Evolutionary conservation across 2,797 vertebrate species (phyloP).

Genomic region (Echeneis naucrates): DNA sequence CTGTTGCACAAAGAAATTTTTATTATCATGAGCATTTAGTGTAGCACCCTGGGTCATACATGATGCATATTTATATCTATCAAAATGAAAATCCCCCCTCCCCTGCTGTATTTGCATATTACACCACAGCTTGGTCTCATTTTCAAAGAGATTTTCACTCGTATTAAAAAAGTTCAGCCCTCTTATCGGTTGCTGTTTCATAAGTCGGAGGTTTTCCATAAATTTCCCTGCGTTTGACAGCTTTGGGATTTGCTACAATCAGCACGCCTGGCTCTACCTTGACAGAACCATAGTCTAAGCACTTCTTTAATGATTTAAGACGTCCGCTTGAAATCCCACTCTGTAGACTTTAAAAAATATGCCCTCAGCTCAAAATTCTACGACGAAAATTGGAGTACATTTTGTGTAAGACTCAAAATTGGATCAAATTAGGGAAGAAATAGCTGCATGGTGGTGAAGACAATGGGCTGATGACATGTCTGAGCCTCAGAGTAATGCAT

Average conservation of each 20-base stretch:
- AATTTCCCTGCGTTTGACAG: slow-evolving; percentile 32
- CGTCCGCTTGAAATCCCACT: slow-evolving; percentile 10
- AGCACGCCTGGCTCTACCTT: slow-evolving; percentile 36
- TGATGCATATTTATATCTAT: neutral
- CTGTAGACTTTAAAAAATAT: slow-evolving; percentile 23
- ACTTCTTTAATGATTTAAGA: slow-evolving; percentile 32
- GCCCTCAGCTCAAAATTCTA: slow-evolving; percentile 12
- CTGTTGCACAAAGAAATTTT: neutral
- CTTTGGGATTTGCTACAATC: slow-evolving; percentile 30
- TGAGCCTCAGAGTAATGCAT: neutral
- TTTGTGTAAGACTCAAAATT: slow-evolving; percentile 4
- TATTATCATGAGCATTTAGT: slow-evolving; percentile 3
- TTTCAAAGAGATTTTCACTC: slow-evolving; percentile 40
- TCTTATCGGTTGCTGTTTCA: slow-evolving; percentile 44
- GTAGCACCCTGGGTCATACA: neutral
- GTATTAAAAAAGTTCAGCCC: slow-evolving; percentile 39
- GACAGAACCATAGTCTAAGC: slow-evolving; percentile 30
- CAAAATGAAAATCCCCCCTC: slow-evolving; percentile 29
- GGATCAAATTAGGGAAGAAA: slow-evolving; percentile 6
- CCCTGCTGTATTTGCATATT: slow-evolving; percentile 32
- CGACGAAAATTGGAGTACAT: slow-evolving; percentile 20
- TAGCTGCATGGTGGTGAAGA: neutral
- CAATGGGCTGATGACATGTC: neutral
- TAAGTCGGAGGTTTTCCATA: slow-evolving; percentile 51
- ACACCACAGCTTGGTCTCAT: slow-evolving; percentile 28